Base-by-base conservation (phyloP, 2,113 vertebrate species). In the Furnarius figulus region DNA sequence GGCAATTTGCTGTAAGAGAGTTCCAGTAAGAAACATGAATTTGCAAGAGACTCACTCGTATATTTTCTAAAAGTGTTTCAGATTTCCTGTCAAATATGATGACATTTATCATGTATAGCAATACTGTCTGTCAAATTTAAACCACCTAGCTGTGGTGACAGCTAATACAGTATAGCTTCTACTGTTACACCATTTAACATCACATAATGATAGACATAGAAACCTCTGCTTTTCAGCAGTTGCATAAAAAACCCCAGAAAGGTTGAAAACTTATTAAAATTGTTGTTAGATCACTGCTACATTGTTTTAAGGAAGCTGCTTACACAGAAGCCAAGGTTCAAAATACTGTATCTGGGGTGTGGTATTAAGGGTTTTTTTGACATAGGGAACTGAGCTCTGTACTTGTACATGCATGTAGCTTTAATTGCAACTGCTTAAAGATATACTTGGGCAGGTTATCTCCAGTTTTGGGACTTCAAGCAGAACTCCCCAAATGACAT, bases 1-100 rank as follows among this genome's bases (percentile, higher is more conserved):
- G 90, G 90, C 90, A 87, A 79, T 88, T 95, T 92, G 92, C 46
- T 65, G 23, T 75, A 25, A 24, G 17, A 35, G 70, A 74, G 44
- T 97, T 96, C 86, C 91, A 59, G 94, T 92, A 96, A 96, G 40
- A n/a, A n/a, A n/a, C n/a, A 72, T 75, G 73, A 90, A 33, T 93
- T 90, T 85, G 27, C 53, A 85, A 73, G 56, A 91, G 23, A 83
- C 40, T 65, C n/a, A 87, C 56, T 95, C 35, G 44, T 83, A 37
- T n/a, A 4, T 90, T 75, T 90, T 75, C 33, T 75, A 59, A 92
- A 88, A 56, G 12, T 55, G 11, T 68, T 82, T 62, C 12, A 86
- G 35, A 56, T 52, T 95, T 93, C 93, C 82, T 91, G 77, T 53
- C 39, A 33, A 50, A 33, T 16, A 35, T 49, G 61, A 37, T 78